These are phyloP conservation scores for Esox lucius DNA, from an alignment of 2,797 vertebrate genomes.

Conservation along the genomic window DNA sequence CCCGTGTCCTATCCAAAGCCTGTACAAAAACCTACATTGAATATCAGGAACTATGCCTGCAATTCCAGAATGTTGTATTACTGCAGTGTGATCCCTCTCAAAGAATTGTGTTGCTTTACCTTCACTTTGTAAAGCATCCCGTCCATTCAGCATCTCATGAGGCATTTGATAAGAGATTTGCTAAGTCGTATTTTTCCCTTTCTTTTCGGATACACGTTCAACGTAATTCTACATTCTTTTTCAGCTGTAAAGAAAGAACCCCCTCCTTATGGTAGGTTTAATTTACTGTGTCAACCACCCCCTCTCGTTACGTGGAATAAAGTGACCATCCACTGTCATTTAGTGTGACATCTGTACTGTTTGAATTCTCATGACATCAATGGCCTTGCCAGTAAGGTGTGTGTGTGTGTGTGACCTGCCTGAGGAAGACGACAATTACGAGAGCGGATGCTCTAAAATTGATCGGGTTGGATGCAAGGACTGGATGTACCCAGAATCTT, in stretches of 20 bases:
- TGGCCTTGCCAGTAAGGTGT: neutral
- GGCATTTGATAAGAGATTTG: neutral
- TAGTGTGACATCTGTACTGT: conserved; percentile 5
- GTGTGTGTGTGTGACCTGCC: neutral
- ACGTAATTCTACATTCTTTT: conserved; percentile 73
- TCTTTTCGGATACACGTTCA: conserved; percentile 47
- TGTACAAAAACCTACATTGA: neutral
- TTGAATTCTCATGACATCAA: neutral
- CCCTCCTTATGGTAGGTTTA: conserved; percentile 81
- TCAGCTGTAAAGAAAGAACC: conserved; percentile 81
- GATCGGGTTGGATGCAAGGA: neutral
- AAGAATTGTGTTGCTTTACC: neutral
- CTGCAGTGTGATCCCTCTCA: neutral
- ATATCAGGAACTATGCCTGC: neutral
- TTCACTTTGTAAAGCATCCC: neutral
- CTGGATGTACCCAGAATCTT: neutral
- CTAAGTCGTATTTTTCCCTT: conserved; percentile 32
- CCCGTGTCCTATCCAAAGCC: neutral
- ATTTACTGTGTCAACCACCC: conserved; percentile 32
- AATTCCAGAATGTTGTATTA: neutral
- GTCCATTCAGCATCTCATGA: neutral
- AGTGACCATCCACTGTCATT: conserved; percentile 3
- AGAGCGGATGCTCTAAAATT: neutral
- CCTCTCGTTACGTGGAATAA: conserved; percentile 18
- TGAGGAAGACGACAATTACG: too few relatives aligned